These are phyloP conservation scores for Crotalus viridis DNA, from an alignment of 2,113 vertebrate species.

Conservation along the genomic window DNA sequence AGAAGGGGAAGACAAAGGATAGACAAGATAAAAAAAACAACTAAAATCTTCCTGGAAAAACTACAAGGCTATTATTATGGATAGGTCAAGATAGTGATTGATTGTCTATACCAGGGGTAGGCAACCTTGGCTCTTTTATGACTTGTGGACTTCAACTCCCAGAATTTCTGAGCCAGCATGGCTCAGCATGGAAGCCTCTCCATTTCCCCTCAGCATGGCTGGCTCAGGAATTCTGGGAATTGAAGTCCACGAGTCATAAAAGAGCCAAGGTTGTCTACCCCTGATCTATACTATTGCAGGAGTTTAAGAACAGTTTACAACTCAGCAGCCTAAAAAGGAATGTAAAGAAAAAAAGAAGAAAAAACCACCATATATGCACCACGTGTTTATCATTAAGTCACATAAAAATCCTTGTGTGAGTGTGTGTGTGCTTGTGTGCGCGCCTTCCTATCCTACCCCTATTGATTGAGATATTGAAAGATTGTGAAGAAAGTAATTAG, in stretches of 20 bases:
- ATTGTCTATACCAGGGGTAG: not conserved
- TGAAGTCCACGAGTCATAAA: too few species aligned
- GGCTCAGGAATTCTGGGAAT: too few species aligned
- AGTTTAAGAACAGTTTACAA: constrained; percentile 33
- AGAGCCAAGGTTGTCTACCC: too few species aligned
- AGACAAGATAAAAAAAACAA: not conserved
- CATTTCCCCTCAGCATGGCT: too few species aligned
- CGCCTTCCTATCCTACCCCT: constrained; percentile 20
- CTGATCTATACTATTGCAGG: not conserved
- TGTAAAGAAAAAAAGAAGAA: constrained; percentile 18
- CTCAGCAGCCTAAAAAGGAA: constrained; percentile 52
- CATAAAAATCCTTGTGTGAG: not conserved
- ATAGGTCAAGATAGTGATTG: not conserved
- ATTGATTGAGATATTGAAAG: constrained; percentile 37
- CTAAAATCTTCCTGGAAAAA: not conserved
- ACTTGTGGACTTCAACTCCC: too few species aligned
- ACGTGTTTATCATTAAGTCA: not conserved
- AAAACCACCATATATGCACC: accelerated
- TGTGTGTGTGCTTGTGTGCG: not conserved
- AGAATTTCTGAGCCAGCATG: too few species aligned
- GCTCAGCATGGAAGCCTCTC: too few species aligned
- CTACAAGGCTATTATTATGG: not conserved
- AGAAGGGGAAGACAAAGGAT: not conserved
- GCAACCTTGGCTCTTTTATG: too few species aligned
- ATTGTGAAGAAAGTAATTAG: constrained; percentile 32